Conservation (phyloP, 2,888 invertebrate species). For the Clusia tigrina region DNA sequence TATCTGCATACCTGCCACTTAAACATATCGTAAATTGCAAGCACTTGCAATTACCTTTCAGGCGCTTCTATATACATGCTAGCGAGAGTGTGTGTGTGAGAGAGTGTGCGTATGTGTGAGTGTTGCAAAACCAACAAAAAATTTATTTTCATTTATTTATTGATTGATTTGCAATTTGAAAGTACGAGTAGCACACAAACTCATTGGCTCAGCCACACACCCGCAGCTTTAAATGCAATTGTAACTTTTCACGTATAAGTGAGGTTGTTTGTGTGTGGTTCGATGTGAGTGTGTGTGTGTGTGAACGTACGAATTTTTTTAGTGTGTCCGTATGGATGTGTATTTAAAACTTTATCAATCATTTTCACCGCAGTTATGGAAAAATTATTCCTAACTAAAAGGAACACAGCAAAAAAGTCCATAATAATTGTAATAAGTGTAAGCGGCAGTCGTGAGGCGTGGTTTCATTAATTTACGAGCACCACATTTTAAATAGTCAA, state of each 20-base stretch:
- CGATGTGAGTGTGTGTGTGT: neutral
- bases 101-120: conserved; percentile 20
- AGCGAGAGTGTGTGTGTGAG: neutral
- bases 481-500: no score
- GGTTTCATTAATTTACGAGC: no score
- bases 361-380: neutral
- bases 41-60: neutral
- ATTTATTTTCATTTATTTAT: conserved; percentile 59
- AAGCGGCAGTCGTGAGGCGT: no score
- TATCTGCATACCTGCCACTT: neutral
- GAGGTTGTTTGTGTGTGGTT: neutral
- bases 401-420: conserved; percentile 1
- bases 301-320: neutral
- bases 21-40: neutral
- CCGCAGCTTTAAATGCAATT: neutral
- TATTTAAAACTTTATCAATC: neutral
- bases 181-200: neutral
- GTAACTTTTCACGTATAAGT: neutral
- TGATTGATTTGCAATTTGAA: conserved; percentile 57
- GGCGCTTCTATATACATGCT: neutral
- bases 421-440: no score
- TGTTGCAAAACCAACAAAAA: conserved; percentile 56
- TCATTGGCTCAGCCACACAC: neutral
- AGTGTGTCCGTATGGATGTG: neutral
- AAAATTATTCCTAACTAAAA: conserved; percentile 19